These are phyloP conservation scores for Acrossocheilus fasciatus DNA, from an alignment of 2,797 vertebrate genomes.

Conservation along the genomic window DNA sequence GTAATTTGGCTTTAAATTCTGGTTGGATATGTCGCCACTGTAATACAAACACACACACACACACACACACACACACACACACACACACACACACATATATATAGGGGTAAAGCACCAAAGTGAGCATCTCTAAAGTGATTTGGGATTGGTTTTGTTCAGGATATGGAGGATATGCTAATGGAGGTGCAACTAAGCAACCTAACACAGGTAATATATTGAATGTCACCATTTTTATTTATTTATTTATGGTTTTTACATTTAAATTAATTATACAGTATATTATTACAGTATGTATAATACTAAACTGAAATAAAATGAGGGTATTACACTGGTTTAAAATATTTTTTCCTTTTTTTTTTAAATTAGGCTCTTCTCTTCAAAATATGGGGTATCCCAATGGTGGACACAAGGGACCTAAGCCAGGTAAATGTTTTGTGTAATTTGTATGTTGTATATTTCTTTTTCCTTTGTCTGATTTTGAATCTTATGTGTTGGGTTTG, in stretches of 20 bases:
- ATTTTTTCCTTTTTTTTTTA: not conserved
- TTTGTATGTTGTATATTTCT: not conserved
- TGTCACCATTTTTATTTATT: not conserved
- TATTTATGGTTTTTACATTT: too few relatives aligned
- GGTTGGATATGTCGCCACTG: too few relatives aligned
- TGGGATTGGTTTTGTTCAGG: too few relatives aligned
- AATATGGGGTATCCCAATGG: slow-evolving; percentile 64
- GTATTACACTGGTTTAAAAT: not conserved
- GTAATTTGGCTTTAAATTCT: too few relatives aligned
- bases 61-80: too few relatives aligned
- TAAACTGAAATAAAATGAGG: not conserved
- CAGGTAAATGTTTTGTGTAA: slow-evolving; percentile 63
- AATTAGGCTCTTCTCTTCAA: slow-evolving; percentile 52
- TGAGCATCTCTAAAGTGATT: too few relatives aligned
- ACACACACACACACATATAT: too few relatives aligned
- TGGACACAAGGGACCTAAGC: slow-evolving; percentile 61
- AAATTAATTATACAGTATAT: not conserved
- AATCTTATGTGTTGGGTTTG: not conserved
- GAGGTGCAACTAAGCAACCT: slow-evolving; percentile 41
- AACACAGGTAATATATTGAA: not conserved
- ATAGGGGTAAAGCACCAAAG: too few relatives aligned
- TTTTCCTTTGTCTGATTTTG: not conserved
- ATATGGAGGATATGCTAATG: slow-evolving; percentile 25
- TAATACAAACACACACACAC: too few relatives aligned
- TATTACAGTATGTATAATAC: not conserved